phyloP scores from a whole-genome alignment of 2,797 vertebrate species.

The Chromis chromis region DNA sequence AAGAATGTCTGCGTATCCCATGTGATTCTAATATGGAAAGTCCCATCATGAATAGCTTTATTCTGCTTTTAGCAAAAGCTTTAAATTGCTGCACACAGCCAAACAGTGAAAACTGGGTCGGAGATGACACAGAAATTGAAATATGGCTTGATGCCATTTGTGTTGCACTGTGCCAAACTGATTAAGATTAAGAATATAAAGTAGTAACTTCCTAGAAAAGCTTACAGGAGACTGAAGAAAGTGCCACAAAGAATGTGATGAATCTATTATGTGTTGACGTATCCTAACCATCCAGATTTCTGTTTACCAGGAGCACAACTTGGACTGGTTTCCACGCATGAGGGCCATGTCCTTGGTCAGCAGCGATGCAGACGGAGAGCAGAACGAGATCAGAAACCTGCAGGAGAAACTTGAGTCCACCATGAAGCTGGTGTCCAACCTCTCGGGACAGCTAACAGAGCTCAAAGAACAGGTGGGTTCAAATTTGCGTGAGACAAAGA shows the following conservation, averaged over 20 bases:
- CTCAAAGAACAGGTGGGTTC: slow-evolving; percentile 94
- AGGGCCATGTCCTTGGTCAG: slow-evolving; percentile 98
- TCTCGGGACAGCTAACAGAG: slow-evolving; percentile 95
- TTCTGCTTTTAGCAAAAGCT: slow-evolving; percentile 38
- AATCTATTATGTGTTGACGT: background rate
- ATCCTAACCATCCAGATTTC: slow-evolving; percentile 9
- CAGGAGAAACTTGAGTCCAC: slow-evolving; percentile 98
- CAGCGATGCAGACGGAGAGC: slow-evolving; percentile 96
- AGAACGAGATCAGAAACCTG: slow-evolving; percentile 96
- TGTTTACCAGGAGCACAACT: slow-evolving; percentile 90
- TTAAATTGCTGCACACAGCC: slow-evolving; percentile 43
- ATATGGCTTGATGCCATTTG: background rate
- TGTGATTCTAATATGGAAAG: slow-evolving; percentile 72
- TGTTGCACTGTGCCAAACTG: slow-evolving; percentile 8
- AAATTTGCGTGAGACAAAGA: background rate
- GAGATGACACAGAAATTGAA: slow-evolving; percentile 8
- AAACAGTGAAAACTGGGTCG: slow-evolving; percentile 1
- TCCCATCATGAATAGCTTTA: slow-evolving; percentile 63
- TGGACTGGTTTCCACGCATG: slow-evolving; percentile 99
- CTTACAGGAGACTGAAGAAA: background rate
- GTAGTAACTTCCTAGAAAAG: slow-evolving; percentile 1
- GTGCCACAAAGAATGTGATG: background rate
- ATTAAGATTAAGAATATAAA: slow-evolving; percentile 1
- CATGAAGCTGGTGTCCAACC: slow-evolving; percentile 95
- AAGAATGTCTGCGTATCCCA: slow-evolving; percentile 45